Base-by-base conservation (phyloP, 1,140 invertebrate species). In the Charaxes varanes region DNA sequence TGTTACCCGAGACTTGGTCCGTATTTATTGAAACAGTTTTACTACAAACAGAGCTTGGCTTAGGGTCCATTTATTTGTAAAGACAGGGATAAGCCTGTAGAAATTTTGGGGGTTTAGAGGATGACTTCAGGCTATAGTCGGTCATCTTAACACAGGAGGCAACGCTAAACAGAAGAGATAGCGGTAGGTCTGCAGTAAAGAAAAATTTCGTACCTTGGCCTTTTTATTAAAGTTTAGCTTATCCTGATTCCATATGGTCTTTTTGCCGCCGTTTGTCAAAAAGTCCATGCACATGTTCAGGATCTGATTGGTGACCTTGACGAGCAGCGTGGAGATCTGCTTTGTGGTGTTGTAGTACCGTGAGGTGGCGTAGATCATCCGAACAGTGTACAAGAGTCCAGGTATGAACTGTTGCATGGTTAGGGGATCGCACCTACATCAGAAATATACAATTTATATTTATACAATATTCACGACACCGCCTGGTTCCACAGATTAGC, bases 361-460 rank as follows among this genome's bases (percentile, higher is more conserved):
- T 0, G 94, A 96, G 1, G 93, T 93, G n/a, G 90, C 90, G 61
- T 92, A 93, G 48, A 95, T 91, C 88, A 95, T 94, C 36, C 90
- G 82, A 35, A 94, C 88, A 0, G 91, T 89, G 43, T 93, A 89
- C 66, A 95, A 80, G 7, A 95, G 77, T 5, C 88, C 86, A 0
- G 90, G 88, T 43, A 95, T 87, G 57, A 88, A 89, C 46, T 88
- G 86, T 6, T 89, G 87, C 68, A 94, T 92, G 53, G 89, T 86
- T 4, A 88, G 85, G 17, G 92, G 91, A 57, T 90, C 87, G 46
- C 90, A 89, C 62, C 85, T 85, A 24, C 6, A 33, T 15, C 13
- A 3, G 7, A 16, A 28, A 28, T 0, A 13, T n/a, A n/a, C n/a
- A n/a, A n/a, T n/a, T n/a, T n/a, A n/a, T n/a, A n/a, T n/a, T n/a